phyloP scores from a whole-genome alignment of 2,888 invertebrate species.

The Gryllus longicercus region DNA sequence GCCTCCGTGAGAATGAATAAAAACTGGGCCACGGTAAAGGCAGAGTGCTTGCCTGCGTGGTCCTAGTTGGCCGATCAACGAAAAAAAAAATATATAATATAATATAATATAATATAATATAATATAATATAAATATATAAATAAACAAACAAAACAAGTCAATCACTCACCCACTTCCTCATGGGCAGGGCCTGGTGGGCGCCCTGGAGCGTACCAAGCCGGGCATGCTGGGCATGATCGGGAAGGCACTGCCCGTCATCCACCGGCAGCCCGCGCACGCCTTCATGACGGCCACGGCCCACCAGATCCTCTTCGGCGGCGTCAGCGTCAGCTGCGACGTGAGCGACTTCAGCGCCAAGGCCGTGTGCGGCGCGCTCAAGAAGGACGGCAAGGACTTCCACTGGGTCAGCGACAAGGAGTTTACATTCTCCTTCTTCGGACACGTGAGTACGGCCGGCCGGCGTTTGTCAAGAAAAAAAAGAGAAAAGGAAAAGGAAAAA shows the following conservation, averaged over 20 bases:
- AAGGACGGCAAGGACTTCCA: slow-evolving; percentile 59
- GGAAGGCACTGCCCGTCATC: slow-evolving; percentile 67
- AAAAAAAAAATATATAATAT: no score
- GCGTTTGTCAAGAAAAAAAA: background rate
- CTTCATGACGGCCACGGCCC: slow-evolving; percentile 62
- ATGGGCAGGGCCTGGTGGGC: slow-evolving; percentile 54
- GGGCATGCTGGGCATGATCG: slow-evolving; percentile 62
- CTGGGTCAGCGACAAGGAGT: slow-evolving; percentile 60
- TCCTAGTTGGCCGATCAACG: no score
- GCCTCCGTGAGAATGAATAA: no score
- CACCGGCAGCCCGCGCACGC: slow-evolving; percentile 61
- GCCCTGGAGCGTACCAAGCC: slow-evolving; percentile 58
- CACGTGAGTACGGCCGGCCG: slow-evolving; percentile 52
- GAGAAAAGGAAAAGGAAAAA: no score
- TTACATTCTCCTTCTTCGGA: slow-evolving; percentile 69
- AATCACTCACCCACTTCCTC: no score
- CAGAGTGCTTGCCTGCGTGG: no score
- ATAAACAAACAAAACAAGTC: no score
- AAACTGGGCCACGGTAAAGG: no score
- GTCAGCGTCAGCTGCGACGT: slow-evolving; percentile 68
- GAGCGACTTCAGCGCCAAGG: slow-evolving; percentile 72
- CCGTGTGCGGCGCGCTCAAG: slow-evolving; percentile 66
- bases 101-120: no score
- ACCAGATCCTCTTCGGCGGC: slow-evolving; percentile 73
- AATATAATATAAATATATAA: no score